phyloP scores from a whole-genome alignment of 2,797 vertebrate species.

The Bufotes viridis region DNA sequence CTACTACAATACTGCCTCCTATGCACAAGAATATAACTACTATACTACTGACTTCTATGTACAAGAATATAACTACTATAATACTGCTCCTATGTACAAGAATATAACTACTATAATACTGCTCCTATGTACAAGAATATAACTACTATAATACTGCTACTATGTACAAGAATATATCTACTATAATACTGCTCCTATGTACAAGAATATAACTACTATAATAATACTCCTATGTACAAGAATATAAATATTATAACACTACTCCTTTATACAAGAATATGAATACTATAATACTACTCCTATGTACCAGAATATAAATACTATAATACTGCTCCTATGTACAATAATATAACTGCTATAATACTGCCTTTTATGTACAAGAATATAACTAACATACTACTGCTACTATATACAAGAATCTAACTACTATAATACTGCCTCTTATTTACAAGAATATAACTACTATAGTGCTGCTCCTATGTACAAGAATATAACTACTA shows the following conservation, averaged over 20 bases:
- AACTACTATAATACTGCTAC: no score
- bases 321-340: background rate
- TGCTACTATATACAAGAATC: no score
- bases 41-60: no score
- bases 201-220: background rate
- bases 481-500: conserved; percentile 6
- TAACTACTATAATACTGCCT: no score
- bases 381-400: no score
- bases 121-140: no score
- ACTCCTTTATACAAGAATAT: background rate
- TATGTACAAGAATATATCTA: no score
- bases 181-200: no score
- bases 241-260: background rate
- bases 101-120: background rate
- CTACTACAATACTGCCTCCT: no score
- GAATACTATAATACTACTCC: no score
- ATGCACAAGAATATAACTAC: no score
- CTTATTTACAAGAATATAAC: background rate
- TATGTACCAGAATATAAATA: background rate
- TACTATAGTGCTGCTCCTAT: background rate
- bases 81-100: background rate
- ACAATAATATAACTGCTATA: background rate
- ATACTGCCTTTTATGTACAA: background rate
- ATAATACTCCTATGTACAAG: background rate
- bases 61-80: background rate